phyloP scores from a whole-genome alignment of 1,140 invertebrate genomes.

The Teleogryllus occipitalis region DNA sequence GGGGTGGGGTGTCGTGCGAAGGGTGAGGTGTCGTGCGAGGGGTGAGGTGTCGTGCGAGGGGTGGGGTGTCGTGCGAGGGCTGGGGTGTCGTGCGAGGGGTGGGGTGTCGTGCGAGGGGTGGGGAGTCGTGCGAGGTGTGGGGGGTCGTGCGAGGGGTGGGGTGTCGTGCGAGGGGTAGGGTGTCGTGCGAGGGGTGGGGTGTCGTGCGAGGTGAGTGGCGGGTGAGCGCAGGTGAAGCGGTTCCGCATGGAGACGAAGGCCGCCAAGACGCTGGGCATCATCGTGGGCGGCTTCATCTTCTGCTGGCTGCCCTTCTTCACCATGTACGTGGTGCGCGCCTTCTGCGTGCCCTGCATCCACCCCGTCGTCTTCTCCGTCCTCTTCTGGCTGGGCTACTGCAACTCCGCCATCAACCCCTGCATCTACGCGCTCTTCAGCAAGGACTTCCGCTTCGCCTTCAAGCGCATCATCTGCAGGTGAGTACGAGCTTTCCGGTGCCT shows the following conservation, averaged over 20 bases:
- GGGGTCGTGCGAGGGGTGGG: too few species aligned
- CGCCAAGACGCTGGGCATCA: conserved; percentile 87
- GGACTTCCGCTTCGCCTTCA: conserved; percentile 87
- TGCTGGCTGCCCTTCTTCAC: conserved; percentile 96
- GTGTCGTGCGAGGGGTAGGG: too few species aligned
- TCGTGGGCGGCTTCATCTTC: conserved; percentile 85
- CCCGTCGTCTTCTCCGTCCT: conserved; percentile 78
- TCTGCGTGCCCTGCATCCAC: conserved; percentile 71
- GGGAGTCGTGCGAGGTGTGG: too few species aligned
- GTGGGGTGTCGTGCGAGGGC: too few species aligned
- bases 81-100: too few species aligned
- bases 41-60: too few species aligned
- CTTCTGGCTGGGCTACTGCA: conserved; percentile 96
- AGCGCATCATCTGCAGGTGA: conserved; percentile 79
- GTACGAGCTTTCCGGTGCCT: conserved; percentile 31
- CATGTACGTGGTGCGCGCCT: conserved; percentile 78
- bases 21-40: too few species aligned
- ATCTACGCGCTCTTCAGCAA: conserved; percentile 89
- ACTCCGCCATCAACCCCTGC: conserved; percentile 88
- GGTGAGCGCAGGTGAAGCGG: conserved; percentile 50
- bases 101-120: too few species aligned
- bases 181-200: too few species aligned
- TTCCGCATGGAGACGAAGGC: conserved; percentile 89
- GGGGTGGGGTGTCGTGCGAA: too few species aligned
- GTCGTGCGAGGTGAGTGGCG: too few species aligned